phyloP scores from a whole-genome alignment of 1,140 invertebrate species.

The Antheraea pernyi region DNA sequence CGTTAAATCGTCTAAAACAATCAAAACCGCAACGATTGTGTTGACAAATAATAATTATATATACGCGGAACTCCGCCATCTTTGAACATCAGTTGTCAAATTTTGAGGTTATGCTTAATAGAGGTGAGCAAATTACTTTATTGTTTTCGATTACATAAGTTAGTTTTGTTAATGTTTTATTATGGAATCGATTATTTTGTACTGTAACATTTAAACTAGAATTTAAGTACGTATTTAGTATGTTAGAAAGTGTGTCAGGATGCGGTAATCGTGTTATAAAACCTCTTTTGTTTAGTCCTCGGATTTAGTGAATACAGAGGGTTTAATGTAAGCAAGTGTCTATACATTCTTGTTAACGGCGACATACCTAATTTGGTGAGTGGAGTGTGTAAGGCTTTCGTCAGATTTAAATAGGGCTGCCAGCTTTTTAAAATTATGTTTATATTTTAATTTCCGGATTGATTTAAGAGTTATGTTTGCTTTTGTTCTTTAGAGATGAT shows the following conservation, averaged over 20 bases:
- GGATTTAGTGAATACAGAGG: neutral
- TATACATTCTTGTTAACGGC: neutral
- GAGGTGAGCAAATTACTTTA: neutral
- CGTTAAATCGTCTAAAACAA: neutral
- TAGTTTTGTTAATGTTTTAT: neutral
- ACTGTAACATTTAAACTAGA: neutral
- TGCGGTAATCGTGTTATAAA: slow-evolving; percentile 2
- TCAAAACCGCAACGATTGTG: neutral
- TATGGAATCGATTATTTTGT: neutral
- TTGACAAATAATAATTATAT: slow-evolving; percentile 3
- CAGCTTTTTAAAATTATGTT: neutral
- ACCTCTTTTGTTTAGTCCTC: neutral
- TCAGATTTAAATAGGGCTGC: neutral
- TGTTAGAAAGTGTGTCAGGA: neutral
- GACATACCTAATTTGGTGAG: neutral
- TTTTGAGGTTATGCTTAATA: neutral
- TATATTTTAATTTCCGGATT: no score
- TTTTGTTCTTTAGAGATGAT: no score
- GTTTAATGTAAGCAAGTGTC: neutral
- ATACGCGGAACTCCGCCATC: neutral
- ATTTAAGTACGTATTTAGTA: neutral
- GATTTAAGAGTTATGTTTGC: no score
- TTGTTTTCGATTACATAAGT: neutral
- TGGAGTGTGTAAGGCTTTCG: neutral
- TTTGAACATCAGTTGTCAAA: neutral